phyloP scores from a whole-genome alignment of 1,140 invertebrate species.

The Mya arenaria region DNA sequence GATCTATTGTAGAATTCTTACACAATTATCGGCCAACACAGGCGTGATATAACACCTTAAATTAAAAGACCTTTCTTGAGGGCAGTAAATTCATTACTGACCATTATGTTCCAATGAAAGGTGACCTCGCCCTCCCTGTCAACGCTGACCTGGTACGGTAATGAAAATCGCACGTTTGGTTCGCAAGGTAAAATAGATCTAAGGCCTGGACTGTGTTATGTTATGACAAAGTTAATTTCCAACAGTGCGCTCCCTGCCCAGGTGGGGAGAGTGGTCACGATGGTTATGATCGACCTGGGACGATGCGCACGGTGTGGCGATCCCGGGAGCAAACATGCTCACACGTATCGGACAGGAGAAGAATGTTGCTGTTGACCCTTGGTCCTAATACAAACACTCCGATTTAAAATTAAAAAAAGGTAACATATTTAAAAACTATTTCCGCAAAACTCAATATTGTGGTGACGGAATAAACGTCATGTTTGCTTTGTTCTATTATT shows the following conservation, averaged over 20 bases:
- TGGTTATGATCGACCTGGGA: too few relatives aligned
- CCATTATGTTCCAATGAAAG: slow-evolving; percentile 38
- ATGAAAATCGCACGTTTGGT: slow-evolving; percentile 46
- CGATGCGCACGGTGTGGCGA: too few relatives aligned
- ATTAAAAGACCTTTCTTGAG: slow-evolving; percentile 25
- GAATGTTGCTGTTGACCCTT: too few relatives aligned
- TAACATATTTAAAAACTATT: too few relatives aligned
- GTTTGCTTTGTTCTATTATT: too few relatives aligned
- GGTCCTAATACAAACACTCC: too few relatives aligned
- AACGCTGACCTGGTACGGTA: slow-evolving; percentile 49
- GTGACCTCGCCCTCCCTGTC: background rate
- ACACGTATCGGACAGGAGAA: too few relatives aligned
- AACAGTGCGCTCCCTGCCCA: slow-evolving; percentile 25
- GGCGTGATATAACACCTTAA: slow-evolving; percentile 47
- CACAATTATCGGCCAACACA: slow-evolving; percentile 49
- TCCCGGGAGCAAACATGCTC: too few relatives aligned
- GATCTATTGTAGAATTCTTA: slow-evolving; percentile 52
- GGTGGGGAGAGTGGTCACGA: slow-evolving; percentile 14
- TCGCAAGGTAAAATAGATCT: slow-evolving; percentile 37
- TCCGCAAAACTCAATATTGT: too few relatives aligned
- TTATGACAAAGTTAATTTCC: slow-evolving; percentile 49
- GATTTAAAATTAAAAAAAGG: too few relatives aligned
- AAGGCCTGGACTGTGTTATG: slow-evolving; percentile 15
- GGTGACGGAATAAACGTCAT: too few relatives aligned
- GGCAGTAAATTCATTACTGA: slow-evolving; percentile 56